phyloP scores from a whole-genome alignment of 1,140 invertebrate species.

The Leptopilina boulardi region DNA sequence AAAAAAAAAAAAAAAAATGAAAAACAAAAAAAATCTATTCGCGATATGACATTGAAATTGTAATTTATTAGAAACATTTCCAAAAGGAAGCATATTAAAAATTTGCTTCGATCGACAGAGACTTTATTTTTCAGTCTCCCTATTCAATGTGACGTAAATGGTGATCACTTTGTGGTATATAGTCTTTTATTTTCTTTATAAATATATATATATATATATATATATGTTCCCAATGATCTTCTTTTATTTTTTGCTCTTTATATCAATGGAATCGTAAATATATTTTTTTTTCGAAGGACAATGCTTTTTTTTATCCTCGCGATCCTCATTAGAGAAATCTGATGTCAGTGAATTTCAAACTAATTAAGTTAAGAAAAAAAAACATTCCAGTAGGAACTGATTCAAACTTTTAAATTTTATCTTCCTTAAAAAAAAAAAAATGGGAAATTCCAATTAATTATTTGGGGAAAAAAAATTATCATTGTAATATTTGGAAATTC shows the following conservation, averaged over 20 bases:
- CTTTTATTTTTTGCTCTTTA: neutral
- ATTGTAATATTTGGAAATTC: too few species aligned
- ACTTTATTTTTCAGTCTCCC: neutral
- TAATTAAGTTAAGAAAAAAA: constrained; percentile 4
- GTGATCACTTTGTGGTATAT: constrained; percentile 2
- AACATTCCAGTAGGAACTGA: too few species aligned
- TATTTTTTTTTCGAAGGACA: neutral
- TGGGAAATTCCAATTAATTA: too few species aligned
- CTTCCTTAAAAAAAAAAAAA: too few species aligned
- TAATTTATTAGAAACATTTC: neutral
- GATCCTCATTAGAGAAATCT: neutral
- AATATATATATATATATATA: too few species aligned
- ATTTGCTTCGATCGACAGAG: neutral
- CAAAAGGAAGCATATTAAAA: neutral
- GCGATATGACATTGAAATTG: neutral
- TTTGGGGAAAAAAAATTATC: too few species aligned
- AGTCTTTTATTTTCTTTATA: neutral
- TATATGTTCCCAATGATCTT: neutral
- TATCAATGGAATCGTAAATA: neutral
- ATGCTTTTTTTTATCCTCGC: neutral
- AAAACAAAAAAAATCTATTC: neutral
- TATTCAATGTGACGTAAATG: neutral
- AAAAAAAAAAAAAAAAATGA: neutral
- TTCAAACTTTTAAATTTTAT: neutral
- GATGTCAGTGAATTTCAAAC: constrained; percentile 8